Evolutionary conservation across 2,113 vertebrate genomes (phyloP).

Genomic region (Meriones unguiculatus): DNA sequence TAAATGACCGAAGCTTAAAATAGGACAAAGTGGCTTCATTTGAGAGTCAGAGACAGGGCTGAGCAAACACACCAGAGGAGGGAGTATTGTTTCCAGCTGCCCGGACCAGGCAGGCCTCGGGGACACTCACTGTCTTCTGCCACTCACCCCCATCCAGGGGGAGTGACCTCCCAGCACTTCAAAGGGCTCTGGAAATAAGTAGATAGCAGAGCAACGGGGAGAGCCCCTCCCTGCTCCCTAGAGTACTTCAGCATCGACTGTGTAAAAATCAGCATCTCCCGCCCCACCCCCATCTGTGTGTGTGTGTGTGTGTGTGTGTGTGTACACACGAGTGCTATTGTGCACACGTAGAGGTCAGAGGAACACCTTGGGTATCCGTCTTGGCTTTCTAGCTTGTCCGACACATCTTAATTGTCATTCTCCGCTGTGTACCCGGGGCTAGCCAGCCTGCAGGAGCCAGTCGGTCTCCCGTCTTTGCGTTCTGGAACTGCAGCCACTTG

Average conservation of each 20-base stretch:
- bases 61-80: neutral
- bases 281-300: neutral
- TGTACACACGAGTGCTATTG: neutral
- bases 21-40: neutral
- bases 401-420: neutral
- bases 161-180: conserved; percentile 54
- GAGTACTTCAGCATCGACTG: neutral
- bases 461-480: neutral
- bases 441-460: neutral
- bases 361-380: neutral
- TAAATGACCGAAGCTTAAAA: conserved; percentile 11
- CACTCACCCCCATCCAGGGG: conserved; percentile 58
- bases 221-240: neutral
- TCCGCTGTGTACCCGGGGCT: neutral
- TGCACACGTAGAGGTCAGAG: neutral
- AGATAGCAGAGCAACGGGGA: conserved; percentile 21
- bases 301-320: neutral
- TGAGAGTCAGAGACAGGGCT: neutral
- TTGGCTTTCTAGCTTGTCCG: neutral
- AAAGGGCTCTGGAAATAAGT: conserved; percentile 29
- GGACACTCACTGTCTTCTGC: conserved; percentile 57
- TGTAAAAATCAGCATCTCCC: neutral
- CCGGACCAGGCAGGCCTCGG: neutral
- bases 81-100: conserved; percentile 63
- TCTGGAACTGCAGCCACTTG: neutral